Base-by-base conservation (phyloP, 2,888 invertebrate species). In the Rosalia funebris region DNA sequence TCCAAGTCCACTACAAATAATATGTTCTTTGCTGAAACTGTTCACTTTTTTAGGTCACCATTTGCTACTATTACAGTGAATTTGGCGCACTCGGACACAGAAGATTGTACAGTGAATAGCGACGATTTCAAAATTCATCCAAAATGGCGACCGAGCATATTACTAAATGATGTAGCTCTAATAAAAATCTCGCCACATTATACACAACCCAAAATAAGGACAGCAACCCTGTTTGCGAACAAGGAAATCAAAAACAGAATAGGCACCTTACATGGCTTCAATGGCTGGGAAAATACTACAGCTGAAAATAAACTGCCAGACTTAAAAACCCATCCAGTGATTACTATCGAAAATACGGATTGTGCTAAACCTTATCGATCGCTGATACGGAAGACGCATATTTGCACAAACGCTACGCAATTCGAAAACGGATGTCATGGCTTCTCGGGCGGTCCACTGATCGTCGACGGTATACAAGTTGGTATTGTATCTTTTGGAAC, bases 401-500 rank as follows among this genome's bases (percentile, higher is more conserved):
- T 53, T 11, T 52, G 60, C 14, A 56, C 48, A 1, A 11, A 17
- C 5, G 32, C 41, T 3, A 7, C 0, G 1, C 17, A 32, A 1
- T 7, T 3, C 5, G 14, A 42, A 17, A 53, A 53, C 15, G 19
- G 50, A 70, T 55, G 55, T 20, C 44, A 34, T 10, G 45, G 55
- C 11, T 41, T 34, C 9, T 47, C 57, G 7, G 57, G 57, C 1
- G 47, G 42, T 32, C 47, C 46, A 19, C 52, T 53, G 20, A 19
- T 48, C 16, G 48, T 41, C 4, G 36, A 39, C n/a, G 53, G 20
- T 32, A 25, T 12, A 15, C 36, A 42, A 12, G 37, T 45, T 10
- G 57, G 42, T 34, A 12, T 57, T 17, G 70, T 68, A n/a, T 73
- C 73, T 10, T 74, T 73, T 50, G 71, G 70, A 14, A 56, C 68